Evolutionary conservation across 2,113 vertebrate genomes (phyloP).

Genomic region (Vanacampus margaritifer): DNA sequence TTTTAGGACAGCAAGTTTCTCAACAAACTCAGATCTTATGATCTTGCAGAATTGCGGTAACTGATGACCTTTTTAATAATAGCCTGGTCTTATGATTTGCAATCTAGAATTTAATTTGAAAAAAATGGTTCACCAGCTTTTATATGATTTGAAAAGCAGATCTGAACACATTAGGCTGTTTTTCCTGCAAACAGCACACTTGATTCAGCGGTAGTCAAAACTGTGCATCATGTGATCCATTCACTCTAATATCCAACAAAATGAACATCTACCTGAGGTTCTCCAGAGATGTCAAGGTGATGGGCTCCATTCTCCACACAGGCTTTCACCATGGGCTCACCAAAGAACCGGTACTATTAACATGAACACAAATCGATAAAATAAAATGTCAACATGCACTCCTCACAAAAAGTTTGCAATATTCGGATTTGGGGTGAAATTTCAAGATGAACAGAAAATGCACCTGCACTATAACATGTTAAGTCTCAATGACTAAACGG

Average conservation of each 20-base stretch:
- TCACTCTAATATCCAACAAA: neutral
- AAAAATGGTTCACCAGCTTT: neutral
- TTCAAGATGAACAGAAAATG: neutral
- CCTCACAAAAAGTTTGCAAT: neutral
- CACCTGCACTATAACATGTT: neutral
- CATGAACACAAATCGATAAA: neutral
- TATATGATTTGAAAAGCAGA: neutral
- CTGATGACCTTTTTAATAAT: neutral
- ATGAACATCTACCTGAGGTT: constrained; percentile 83
- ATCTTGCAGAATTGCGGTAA: neutral
- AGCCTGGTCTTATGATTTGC: neutral
- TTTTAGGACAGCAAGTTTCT: neutral
- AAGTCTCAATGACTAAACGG: no score
- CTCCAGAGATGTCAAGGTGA: constrained; percentile 88
- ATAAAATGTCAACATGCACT: neutral
- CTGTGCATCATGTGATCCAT: neutral
- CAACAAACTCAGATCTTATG: neutral
- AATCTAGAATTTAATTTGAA: neutral
- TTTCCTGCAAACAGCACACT: neutral
- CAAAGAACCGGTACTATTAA: constrained; percentile 88
- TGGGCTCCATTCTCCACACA: constrained; percentile 92
- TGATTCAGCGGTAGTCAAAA: neutral
- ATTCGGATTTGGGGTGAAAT: neutral
- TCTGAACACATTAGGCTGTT: neutral
- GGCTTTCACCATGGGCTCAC: constrained; percentile 87